A percentile compares a stretch with the other conserved stretches of the same genome.
phyloP scores from a whole-genome alignment of 2,797 vertebrate genomes.

The Luscinia luscinia region DNA sequence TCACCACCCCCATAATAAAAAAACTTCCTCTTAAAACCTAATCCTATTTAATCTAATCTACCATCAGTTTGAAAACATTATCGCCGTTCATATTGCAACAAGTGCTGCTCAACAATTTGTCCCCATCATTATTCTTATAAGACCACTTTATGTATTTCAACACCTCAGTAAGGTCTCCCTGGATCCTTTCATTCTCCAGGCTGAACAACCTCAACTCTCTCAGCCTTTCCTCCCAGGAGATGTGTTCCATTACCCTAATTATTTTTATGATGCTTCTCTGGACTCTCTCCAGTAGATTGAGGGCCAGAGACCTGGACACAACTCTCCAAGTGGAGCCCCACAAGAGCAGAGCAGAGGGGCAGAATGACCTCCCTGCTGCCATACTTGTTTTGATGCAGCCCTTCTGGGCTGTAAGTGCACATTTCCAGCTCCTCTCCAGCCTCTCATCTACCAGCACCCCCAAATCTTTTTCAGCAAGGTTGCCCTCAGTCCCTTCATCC shows the following conservation, averaged over 20 bases:
- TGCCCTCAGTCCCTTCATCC: neutral
- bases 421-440: neutral
- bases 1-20: fast-evolving
- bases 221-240: neutral
- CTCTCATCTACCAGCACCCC: neutral
- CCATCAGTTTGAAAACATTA: neutral
- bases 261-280: neutral
- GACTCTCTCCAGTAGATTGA: fast-evolving
- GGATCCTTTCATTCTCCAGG: neutral
- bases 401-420: neutral
- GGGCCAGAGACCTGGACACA: fast-evolving
- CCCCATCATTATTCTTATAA: neutral
- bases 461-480: fast-evolving
- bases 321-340: neutral
- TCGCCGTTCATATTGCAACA: fast-evolving
- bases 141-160: fast-evolving
- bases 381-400: fast-evolving
- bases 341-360: neutral
- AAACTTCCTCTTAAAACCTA: neutral
- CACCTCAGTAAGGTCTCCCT: neutral
- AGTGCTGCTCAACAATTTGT: neutral
- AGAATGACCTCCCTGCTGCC: neutral
- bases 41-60: neutral
- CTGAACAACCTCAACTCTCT: neutral
- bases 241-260: neutral